Percentiles rank a stretch among this genome's conserved stretches.
Evolutionary conservation across 2,113 vertebrate species (phyloP).

Genomic region (Zosterops hypoxanthus): DNA sequence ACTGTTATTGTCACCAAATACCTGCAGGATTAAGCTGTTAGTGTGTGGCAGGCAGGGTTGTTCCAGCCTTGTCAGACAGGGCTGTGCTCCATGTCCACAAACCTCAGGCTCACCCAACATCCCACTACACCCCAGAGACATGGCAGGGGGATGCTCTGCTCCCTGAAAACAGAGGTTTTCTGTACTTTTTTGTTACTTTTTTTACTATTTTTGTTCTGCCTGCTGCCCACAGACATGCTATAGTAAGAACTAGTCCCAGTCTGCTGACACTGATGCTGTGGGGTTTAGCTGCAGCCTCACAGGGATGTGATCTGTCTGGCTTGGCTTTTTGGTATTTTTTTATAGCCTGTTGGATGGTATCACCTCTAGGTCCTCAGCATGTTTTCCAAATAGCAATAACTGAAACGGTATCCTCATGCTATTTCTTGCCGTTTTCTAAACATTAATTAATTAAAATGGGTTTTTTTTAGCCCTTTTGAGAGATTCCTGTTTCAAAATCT

Average conservation of each 20-base stretch:
- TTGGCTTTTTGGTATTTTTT: background rate
- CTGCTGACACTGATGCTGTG: background rate
- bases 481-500: background rate
- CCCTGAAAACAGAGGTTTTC: background rate
- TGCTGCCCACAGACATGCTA: background rate
- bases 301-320: background rate
- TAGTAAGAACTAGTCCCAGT: background rate
- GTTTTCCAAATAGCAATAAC: background rate
- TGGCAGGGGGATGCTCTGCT: background rate
- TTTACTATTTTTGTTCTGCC: background rate
- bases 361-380: background rate
- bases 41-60: background rate
- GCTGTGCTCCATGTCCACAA: background rate
- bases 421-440: background rate
- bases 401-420: background rate
- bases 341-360: background rate
- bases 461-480: background rate
- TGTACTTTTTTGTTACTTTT: background rate
- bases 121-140: background rate
- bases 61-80: background rate
- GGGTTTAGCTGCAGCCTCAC: background rate
- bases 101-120: background rate
- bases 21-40: background rate
- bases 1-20: constrained; percentile 20
- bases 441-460: background rate